Base-by-base conservation (phyloP, 2,888 invertebrate genomes). In the Lampropteryx suffumata region DNA sequence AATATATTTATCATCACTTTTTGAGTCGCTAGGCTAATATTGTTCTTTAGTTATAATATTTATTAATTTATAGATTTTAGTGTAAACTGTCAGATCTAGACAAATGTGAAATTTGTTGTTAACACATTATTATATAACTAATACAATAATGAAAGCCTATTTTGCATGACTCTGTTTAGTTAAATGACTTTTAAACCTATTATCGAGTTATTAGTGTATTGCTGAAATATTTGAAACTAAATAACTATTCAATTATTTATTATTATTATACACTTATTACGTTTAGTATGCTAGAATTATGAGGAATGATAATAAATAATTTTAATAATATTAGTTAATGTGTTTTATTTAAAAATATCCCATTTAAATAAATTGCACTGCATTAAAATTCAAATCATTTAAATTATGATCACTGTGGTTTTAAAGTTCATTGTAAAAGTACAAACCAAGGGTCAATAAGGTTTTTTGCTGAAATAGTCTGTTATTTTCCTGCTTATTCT, bases 211-310 rank as follows among this genome's bases (percentile, higher is more conserved):
- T 76, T 76, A 79, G 82, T 85, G 85, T 84, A 88, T 82, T 78
- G 85, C 89, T 89, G 86, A 85, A 77, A 83, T 85, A 84, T 85
- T 90, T 88, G 80, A 79, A 87, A 85, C 81, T 89, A 88, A 90
- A 88, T 86, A 84, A 89, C 79, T 88, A 90, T 89, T 89, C 89
- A 89, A 90, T 90, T 90, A 90, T 90, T 89, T 90, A 87, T 57
- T 89, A 86, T 86, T 85, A 87, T 90, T 90, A 90, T 90, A 90
- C 90, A 91, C 87, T 90, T 90, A 90, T 91, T 91, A 91, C 84
- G 90, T 91, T 91, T 90, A 91, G 91, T 90, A 90, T 90, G 90
- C 90, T 91, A 91, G 91, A 88, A 84, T 87, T 91, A 91, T 90
- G 88, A 91, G 85, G 91, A 89, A 90, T 80, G 90, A 91, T 91